phyloP scores from a whole-genome alignment of 2,797 vertebrate species.

The Miichthys miiuy region DNA sequence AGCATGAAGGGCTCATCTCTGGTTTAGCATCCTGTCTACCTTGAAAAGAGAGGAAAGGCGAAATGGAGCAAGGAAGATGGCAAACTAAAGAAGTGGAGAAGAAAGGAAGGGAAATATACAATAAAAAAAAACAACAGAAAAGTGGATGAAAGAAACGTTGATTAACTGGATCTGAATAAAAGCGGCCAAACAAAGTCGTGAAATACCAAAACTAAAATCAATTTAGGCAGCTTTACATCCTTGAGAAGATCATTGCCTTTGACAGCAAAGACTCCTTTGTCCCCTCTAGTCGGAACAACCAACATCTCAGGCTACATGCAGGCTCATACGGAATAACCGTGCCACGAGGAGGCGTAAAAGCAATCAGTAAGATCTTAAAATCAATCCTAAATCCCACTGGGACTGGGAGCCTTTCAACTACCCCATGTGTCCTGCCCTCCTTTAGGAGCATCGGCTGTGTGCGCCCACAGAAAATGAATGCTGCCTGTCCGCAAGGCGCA shows the following conservation, averaged over 20 bases:
- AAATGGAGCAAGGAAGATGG: background rate
- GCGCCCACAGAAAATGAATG: background rate
- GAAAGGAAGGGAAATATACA: background rate
- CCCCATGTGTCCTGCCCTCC: too few species aligned
- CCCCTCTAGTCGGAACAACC: background rate
- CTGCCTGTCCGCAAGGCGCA: background rate
- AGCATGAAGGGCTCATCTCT: slow-evolving; percentile 2
- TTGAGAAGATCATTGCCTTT: background rate
- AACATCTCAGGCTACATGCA: background rate
- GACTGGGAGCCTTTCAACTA: too few species aligned
- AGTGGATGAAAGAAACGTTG: background rate
- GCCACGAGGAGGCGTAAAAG: background rate
- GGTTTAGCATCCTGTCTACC: slow-evolving; percentile 19
- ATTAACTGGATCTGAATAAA: background rate
- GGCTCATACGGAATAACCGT: background rate
- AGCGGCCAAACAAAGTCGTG: background rate
- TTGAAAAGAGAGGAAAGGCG: background rate
- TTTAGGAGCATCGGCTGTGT: too few species aligned
- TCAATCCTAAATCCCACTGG: background rate
- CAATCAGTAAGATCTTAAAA: background rate
- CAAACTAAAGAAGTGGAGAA: background rate
- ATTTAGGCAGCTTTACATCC: background rate
- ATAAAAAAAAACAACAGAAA: background rate
- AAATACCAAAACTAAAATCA: too few species aligned
- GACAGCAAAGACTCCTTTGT: background rate